phyloP scores from a whole-genome alignment of 2,113 vertebrate species.

The Seriola rivoliana region DNA sequence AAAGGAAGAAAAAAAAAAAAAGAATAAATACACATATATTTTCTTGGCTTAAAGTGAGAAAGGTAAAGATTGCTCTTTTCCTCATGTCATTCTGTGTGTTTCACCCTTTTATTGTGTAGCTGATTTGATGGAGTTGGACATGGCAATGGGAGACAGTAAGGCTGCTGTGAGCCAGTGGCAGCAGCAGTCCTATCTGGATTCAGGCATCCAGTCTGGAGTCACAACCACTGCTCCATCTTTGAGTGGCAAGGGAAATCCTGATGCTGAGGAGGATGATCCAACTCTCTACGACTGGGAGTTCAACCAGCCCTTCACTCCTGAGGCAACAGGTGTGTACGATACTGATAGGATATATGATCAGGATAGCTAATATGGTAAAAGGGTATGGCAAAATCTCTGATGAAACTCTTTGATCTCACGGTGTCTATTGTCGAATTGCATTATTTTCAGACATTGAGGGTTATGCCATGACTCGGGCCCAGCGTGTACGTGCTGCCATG shows the following conservation, averaged over 20 bases:
- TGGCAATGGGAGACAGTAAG: slow-evolving; percentile 99
- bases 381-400: neutral
- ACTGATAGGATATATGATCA: neutral
- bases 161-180: slow-evolving; percentile 98
- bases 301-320: slow-evolving; percentile 95
- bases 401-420: neutral
- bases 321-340: slow-evolving; percentile 89
- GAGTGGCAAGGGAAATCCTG: slow-evolving; percentile 97
- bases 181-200: slow-evolving; percentile 98
- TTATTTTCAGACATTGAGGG: slow-evolving; percentile 92
- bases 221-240: slow-evolving; percentile 97
- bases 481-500: slow-evolving; percentile 98
- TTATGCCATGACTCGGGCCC: slow-evolving; percentile 98
- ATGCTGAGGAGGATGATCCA: slow-evolving; percentile 96
- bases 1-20: too few species aligned
- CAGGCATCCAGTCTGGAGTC: slow-evolving; percentile 98
- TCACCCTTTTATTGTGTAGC: slow-evolving; percentile 78
- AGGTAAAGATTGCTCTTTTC: neutral
- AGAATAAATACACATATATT: too few species aligned
- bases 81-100: neutral
- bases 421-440: neutral
- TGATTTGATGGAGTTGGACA: slow-evolving; percentile 99
- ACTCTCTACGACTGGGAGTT: slow-evolving; percentile 98
- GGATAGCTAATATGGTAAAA: neutral
- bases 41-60: neutral